Evolutionary conservation across 1,140 invertebrate genomes (phyloP), one percentile per base, ranked within the genome.

Genomic region (Drosophila watanabei): DNA sequence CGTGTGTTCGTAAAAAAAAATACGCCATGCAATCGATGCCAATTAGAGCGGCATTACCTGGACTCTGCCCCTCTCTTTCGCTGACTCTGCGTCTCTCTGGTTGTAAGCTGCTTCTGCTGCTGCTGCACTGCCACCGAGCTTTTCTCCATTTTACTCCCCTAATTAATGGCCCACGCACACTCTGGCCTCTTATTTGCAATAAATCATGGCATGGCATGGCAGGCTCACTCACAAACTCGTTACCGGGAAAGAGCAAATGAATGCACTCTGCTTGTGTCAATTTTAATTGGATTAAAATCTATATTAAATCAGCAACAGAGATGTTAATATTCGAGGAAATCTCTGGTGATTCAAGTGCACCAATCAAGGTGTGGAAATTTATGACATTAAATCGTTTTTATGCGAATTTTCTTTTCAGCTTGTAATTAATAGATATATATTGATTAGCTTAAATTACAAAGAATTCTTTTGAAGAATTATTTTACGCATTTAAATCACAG

Each of bases 21-120:
- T n/a, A 51, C 24, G 65, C 75, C 51, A 72, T 43, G 58, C 63
- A 64, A 80, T 86, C 84, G 80, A 87, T 83, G 63, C 58, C 80
- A 87, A 88, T 88, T 86, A 86, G 43, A 48, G 64, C 37, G 24
- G 49, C 48, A 68, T 66, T 62, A 24, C n/a, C 43, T 39, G 63
- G 20, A 5, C 30, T 28, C 24, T 20, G 13, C 10, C 13, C 20
- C 35, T n/a, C 20, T 24, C 18, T 24, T 14, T 35, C 13, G 37
- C 14, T 11, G 3, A 5, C 10, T 7, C 33, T 70, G 35, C 61
- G 39, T 28, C n/a, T n/a, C n/a, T n/a, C 48, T 54, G 48, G 32
- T n/a, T 73, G 56, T 51, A 32, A 61, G 33, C 64, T 48, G 54
- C 39, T 46, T 32, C 51, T 24, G 35, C 45, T 45, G 51, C 51